These are phyloP conservation scores for Saguinus oedipus DNA, from an alignment of 2,797 vertebrate species.

Conservation along the genomic window DNA sequence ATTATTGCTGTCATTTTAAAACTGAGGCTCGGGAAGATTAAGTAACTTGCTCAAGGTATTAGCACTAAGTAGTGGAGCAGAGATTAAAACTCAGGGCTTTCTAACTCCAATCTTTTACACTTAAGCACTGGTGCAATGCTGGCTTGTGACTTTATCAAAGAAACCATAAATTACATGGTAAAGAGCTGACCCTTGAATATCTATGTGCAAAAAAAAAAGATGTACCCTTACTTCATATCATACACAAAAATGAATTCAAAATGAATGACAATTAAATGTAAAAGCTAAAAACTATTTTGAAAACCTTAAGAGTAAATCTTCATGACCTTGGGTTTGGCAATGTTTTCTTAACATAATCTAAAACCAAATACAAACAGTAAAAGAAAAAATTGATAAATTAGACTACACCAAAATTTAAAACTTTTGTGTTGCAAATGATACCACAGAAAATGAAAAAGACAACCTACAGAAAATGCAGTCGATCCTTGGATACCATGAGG, in stretches of 20 bases:
- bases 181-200: background rate
- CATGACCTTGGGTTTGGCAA: background rate
- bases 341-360: background rate
- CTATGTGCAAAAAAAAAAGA: background rate
- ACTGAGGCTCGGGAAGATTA: background rate
- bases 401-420: constrained; percentile 1
- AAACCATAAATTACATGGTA: background rate
- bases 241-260: constrained; percentile 30
- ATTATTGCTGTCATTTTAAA: constrained; percentile 5
- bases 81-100: background rate
- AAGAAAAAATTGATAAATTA: constrained; percentile 13
- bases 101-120: background rate
- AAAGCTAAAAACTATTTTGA: background rate
- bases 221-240: background rate
- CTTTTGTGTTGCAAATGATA: constrained; percentile 5
- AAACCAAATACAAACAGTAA: constrained; percentile 7
- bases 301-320: background rate
- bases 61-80: background rate
- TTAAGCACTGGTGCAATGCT: background rate
- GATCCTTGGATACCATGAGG: background rate
- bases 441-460: background rate
- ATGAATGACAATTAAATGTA: constrained; percentile 6
- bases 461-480: background rate
- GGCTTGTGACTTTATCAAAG: background rate
- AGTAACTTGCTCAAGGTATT: background rate